Evolutionary conservation across 2,797 vertebrate species (phyloP), one percentile per base, ranked within the genome.

Genomic region (Chelon auratus): DNA sequence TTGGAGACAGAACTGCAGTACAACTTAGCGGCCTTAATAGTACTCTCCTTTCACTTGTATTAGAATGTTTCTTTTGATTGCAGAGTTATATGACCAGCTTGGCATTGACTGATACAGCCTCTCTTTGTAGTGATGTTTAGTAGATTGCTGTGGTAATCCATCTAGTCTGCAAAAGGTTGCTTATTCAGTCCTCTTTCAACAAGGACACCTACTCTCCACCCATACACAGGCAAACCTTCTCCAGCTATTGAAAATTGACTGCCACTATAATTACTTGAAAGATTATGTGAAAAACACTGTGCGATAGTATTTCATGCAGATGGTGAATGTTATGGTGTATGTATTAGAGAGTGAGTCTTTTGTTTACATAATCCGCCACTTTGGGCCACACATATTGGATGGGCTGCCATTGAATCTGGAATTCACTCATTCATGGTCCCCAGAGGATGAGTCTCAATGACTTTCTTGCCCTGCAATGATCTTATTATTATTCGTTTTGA

Each of bases 11-110:
- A 65, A 36, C 14, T 12, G 17, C 11, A 13, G 18, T 1, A 45
- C 48, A 53, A 62, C 36, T n/a, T 24, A 64, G 3, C 1, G 20
- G 26, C 15, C 42, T 5, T 66, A 57, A 56, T 62, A 62, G 24
- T 33, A 33, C 30, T 33, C 5, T 33, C 30, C 30, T 6, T 53
- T 67, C 52, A 57, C 50, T 65, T 8, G 4, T 60, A 18, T 57
- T 11, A 59, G 17, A 58, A 69, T 54, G 20, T 40, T 20, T 75
- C 63, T 61, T 72, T 75, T 53, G 52, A 73, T 72, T 43, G 68
- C 55, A 20, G 50, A 65, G 24, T 54, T 62, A 55, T 55, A 13
- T 45, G 40, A 53, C 20, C 14, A 52, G 43, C 26, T 15, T 69
- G 52, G 20, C 58, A 62, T 13, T 56, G 75, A 67, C 50, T 42